Evolutionary conservation across 1,140 invertebrate species (phyloP), one percentile per base, ranked within the genome.

Genomic region (Hyles vespertilio): DNA sequence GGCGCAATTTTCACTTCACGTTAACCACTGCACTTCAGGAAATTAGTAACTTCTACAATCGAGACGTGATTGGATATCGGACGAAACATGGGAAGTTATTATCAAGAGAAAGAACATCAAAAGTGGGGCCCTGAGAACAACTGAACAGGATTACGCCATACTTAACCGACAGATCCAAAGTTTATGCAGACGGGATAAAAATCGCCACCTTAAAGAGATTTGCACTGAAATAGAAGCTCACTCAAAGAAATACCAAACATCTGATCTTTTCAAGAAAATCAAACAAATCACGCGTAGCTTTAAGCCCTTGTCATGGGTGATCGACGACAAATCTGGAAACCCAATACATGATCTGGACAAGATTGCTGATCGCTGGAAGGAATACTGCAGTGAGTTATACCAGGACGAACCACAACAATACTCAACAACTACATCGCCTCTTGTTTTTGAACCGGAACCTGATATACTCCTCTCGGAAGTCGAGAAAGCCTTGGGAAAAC

Each of bases 201-300:
- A 51, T 12, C 10, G 32, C 1, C 32, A 22, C 6, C 12, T 51
- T 12, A 22, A 51, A 12, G 11, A 33, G 5, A 51, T 51, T 5
- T 51, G 49, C 32, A 22, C 4, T 4, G 12, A 51, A 22, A 51
- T 51, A 4, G 49, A 51, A 51, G 8, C 12, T 51, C 11, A 51
- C 49, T n/a, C 49, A 9, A 32, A 32, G 3, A 51, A 51, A 51
- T 32, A 32, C 32, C 49, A 32, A 51, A 51, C 32, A 5, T n/a
- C 49, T 4, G 49, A 32, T 51, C 49, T 51, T 9, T 51, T 51
- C 49, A 22, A 32, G 5, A 51, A 51, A 32, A 22, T 51, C 11
- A 12, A 10, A 5, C 49, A 51, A 32, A 10, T 51, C 8, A 51
- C 49, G 5, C 49, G 49, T 5, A 32, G 5, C 3, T 51, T 51